Percentiles rank a stretch among this genome's conserved stretches.
These are phyloP conservation scores for Orestias chungarensis DNA, from an alignment of 2,797 vertebrate species.

Conservation along the genomic window DNA sequence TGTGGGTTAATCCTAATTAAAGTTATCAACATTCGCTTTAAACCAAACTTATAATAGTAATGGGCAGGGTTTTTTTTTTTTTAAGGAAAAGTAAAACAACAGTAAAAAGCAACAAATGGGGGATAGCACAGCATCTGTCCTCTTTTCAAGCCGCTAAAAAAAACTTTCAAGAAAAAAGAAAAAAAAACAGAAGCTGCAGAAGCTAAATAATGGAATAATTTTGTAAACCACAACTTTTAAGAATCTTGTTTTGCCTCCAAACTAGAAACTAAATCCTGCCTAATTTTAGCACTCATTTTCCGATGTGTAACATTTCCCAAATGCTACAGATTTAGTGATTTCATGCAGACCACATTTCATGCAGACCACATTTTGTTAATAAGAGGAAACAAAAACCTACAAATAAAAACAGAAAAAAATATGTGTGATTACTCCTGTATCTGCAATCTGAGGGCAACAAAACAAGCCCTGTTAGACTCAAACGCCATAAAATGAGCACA, in stretches of 20 bases:
- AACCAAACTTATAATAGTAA: no score
- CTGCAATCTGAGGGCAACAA: slow-evolving; percentile 33
- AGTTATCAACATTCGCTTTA: no score
- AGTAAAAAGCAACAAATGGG: not conserved
- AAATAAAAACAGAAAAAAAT: slow-evolving; percentile 51
- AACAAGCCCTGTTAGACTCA: slow-evolving; percentile 35
- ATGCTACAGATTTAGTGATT: not conserved
- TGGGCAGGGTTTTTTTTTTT: not conserved
- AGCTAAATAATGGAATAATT: not conserved
- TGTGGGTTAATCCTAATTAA: not conserved
- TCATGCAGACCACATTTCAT: not conserved
- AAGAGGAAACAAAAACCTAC: slow-evolving; percentile 5
- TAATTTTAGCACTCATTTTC: not conserved
- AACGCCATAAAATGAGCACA: slow-evolving; percentile 18
- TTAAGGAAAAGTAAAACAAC: not conserved
- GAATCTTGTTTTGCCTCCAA: not conserved
- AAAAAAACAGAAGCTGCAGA: not conserved
- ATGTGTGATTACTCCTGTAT: slow-evolving; percentile 45
- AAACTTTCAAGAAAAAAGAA: not conserved
- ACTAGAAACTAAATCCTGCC: not conserved
- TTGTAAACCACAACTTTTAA: not conserved
- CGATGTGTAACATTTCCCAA: no score
- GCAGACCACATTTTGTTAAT: not conserved
- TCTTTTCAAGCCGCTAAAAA: not conserved
- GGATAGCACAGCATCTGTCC: not conserved